Evolutionary conservation across 2,888 invertebrate genomes (phyloP).

Genomic region (Drosophila formosana): DNA sequence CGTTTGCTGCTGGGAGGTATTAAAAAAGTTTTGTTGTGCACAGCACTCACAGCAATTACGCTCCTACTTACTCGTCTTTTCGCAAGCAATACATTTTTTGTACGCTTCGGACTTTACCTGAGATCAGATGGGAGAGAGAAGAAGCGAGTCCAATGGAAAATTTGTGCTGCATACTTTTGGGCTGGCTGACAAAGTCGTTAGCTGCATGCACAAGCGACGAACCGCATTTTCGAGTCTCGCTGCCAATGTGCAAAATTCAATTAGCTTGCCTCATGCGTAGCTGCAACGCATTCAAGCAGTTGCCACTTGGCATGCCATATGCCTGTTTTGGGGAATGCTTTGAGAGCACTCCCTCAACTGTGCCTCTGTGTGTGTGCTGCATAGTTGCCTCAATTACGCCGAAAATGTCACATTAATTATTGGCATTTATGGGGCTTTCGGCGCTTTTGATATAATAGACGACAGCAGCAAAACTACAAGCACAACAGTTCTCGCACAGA

Average conservation of each 20-base stretch:
- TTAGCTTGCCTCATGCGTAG: slow-evolving; percentile 57
- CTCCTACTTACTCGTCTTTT: slow-evolving; percentile 54
- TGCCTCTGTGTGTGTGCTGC: slow-evolving; percentile 39
- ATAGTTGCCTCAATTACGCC: slow-evolving; percentile 72
- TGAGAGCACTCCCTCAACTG: slow-evolving; percentile 39
- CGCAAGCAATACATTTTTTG: slow-evolving; percentile 60
- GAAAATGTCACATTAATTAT: slow-evolving; percentile 81
- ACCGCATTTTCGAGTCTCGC: slow-evolving; percentile 37
- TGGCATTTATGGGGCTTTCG: slow-evolving; percentile 77
- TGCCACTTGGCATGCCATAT: slow-evolving; percentile 68
- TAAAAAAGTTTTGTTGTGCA: slow-evolving; percentile 67
- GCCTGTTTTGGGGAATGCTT: slow-evolving; percentile 70
- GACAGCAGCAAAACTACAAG: slow-evolving; percentile 18
- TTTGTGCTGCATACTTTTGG: slow-evolving; percentile 36
- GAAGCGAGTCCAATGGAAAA: slow-evolving; percentile 6
- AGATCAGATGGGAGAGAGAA: not conserved
- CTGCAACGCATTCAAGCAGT: slow-evolving; percentile 54
- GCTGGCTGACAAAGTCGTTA: slow-evolving; percentile 15
- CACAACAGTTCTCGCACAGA: slow-evolving; percentile 50
- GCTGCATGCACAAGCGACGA: slow-evolving; percentile 12
- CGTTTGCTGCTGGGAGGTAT: slow-evolving; percentile 61
- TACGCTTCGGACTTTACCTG: slow-evolving; percentile 32
- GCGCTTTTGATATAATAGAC: slow-evolving; percentile 59
- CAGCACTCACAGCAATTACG: slow-evolving; percentile 67
- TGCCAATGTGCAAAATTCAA: slow-evolving; percentile 65